phyloP scores from a whole-genome alignment of 2,113 vertebrate species.

The Danionella cerebrum region DNA sequence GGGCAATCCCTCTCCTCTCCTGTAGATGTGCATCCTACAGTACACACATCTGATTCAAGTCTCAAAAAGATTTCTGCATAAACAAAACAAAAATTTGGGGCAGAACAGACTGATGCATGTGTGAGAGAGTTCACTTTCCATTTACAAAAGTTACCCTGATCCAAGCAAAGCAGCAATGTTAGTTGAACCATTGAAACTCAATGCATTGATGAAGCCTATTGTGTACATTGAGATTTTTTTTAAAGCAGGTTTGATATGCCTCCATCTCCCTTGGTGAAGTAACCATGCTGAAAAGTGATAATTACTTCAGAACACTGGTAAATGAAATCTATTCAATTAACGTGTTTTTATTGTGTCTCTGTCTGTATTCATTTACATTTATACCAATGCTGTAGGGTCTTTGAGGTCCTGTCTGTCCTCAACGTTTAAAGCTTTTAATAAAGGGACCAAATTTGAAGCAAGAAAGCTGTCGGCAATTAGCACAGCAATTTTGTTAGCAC shows the following conservation, averaged over 20 bases:
- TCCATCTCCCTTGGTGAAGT: conserved; percentile 43
- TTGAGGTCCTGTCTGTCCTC: too few relatives aligned
- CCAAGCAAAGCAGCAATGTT: too few relatives aligned
- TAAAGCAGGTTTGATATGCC: conserved; percentile 47
- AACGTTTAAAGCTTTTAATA: too few relatives aligned
- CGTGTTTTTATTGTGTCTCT: conserved; percentile 48
- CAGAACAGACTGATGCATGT: too few relatives aligned
- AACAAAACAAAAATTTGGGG: too few relatives aligned
- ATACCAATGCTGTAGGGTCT: too few relatives aligned
- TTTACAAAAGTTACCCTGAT: conserved; percentile 5
- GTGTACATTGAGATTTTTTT: conserved; percentile 46
- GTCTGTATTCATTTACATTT: conserved; percentile 8
- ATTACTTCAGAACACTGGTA: conserved; percentile 45
- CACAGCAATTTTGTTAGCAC: too few relatives aligned
- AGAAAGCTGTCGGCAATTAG: too few relatives aligned
- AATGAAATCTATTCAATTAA: conserved; percentile 43
- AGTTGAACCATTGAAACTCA: too few relatives aligned
- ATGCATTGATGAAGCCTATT: conserved; percentile 28
- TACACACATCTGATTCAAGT: background rate
- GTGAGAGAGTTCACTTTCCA: conserved; percentile 38
- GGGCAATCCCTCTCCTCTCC: conserved; percentile 53
- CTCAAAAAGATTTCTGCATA: too few relatives aligned
- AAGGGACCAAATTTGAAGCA: too few relatives aligned
- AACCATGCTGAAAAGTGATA: conserved; percentile 43
- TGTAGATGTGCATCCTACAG: conserved; percentile 39